Percentiles rank a stretch among this genome's conserved stretches.
phyloP scores from a whole-genome alignment of 2,113 vertebrate species.

The Myrmecophaga tridactyla region DNA sequence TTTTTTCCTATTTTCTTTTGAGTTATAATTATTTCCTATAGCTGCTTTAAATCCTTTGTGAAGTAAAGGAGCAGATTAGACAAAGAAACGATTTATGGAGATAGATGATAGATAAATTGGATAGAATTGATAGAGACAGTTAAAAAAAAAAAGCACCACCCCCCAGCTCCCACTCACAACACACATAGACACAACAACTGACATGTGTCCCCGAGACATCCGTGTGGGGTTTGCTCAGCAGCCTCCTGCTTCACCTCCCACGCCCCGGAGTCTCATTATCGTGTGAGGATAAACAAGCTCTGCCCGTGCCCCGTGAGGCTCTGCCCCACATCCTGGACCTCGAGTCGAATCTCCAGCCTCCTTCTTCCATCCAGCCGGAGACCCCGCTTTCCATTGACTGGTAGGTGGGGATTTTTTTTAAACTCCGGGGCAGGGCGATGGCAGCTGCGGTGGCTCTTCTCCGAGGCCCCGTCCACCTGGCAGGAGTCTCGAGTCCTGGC shows the following conservation, averaged over 20 bases:
- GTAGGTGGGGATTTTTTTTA: not conserved
- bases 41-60: not conserved
- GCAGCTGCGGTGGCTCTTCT: not conserved
- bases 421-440: not conserved
- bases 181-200: not conserved
- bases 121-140: not conserved
- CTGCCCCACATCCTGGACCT: not conserved
- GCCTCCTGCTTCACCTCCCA: not conserved
- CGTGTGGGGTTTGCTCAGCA: not conserved
- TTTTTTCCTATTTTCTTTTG: not conserved
- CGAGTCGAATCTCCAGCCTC: not conserved
- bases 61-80: not conserved
- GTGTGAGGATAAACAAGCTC: not conserved
- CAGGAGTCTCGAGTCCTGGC: not conserved
- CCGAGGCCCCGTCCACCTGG: not conserved
- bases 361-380: not conserved
- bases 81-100: not conserved
- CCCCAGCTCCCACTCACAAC: too few relatives aligned
- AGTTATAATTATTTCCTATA: not conserved
- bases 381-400: not conserved
- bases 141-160: too few relatives aligned
- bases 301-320: rapidly evolving
- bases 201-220: not conserved
- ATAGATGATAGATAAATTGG: too few relatives aligned
- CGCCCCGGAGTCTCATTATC: not conserved